phyloP scores from a whole-genome alignment of 2,888 invertebrate species.

The Cynaeus angustus region DNA sequence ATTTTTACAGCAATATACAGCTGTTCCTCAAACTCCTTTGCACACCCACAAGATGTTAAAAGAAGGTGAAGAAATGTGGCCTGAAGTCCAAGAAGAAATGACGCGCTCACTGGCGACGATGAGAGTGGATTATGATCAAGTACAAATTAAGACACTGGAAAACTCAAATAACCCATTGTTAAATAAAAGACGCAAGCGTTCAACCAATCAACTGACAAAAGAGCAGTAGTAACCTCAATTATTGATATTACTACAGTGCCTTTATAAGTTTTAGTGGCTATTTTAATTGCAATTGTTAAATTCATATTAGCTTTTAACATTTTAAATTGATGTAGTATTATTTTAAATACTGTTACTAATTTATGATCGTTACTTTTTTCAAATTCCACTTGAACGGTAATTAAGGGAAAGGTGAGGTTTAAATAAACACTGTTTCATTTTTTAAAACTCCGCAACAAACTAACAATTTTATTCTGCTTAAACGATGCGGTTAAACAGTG shows the following conservation, averaged over 20 bases:
- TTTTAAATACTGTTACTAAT: conserved; percentile 25
- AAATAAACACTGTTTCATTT: too few relatives aligned
- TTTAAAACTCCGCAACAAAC: too few relatives aligned
- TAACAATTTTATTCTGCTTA: too few relatives aligned
- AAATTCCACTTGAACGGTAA: background rate
- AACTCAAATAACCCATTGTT: conserved; percentile 94
- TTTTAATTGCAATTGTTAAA: conserved; percentile 3
- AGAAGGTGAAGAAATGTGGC: conserved; percentile 95
- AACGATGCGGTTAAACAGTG: too few relatives aligned
- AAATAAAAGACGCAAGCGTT: conserved; percentile 83
- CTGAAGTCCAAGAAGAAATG: conserved; percentile 99
- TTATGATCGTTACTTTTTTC: background rate
- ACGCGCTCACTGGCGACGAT: conserved; percentile 97
- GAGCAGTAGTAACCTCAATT: conserved; percentile 16
- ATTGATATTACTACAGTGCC: conserved; percentile 19
- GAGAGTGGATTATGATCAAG: conserved; percentile 98
- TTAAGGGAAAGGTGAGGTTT: background rate
- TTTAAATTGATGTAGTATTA: conserved; percentile 22
- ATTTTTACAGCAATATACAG: conserved; percentile 77
- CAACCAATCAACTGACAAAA: conserved; percentile 26
- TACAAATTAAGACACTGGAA: conserved; percentile 93
- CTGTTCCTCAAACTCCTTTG: conserved; percentile 96
- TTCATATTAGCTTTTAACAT: conserved; percentile 7
- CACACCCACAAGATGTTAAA: conserved; percentile 91
- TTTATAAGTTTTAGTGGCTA: background rate